These are phyloP conservation scores for Acleris holmiana DNA, from an alignment of 2,888 invertebrate species.

Conservation along the genomic window DNA sequence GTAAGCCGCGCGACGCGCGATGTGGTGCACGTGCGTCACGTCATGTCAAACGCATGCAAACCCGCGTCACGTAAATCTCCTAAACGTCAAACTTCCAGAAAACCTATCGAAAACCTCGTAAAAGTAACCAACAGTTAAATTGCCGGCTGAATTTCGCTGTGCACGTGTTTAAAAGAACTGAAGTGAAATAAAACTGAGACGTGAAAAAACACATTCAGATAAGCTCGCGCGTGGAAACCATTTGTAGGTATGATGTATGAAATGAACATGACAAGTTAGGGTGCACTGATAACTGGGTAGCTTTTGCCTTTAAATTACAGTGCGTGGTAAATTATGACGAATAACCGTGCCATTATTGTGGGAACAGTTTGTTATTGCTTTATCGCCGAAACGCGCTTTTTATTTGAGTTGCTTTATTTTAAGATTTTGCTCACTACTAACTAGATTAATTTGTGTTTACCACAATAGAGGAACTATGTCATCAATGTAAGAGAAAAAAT, in stretches of 20 bases:
- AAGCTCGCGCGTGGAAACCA: constrained; percentile 41
- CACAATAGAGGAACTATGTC: no score
- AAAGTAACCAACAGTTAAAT: constrained; percentile 1
- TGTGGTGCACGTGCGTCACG: constrained; percentile 41
- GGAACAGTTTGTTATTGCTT: neutral
- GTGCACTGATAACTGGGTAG: constrained; percentile 42
- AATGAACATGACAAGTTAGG: constrained; percentile 43
- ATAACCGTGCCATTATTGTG: neutral
- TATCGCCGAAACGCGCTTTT: no score
- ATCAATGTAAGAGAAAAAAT: no score
- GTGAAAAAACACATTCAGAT: constrained; percentile 34
- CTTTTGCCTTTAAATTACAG: neutral
- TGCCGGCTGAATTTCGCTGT: constrained; percentile 19
- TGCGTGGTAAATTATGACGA: neutral
- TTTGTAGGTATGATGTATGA: constrained; percentile 38
- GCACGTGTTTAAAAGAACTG: constrained; percentile 22
- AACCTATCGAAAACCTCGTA: constrained; percentile 40
- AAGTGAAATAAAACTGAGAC: constrained; percentile 25
- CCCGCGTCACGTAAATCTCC: constrained; percentile 43
- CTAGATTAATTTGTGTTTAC: no score
- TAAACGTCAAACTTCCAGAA: constrained; percentile 50
- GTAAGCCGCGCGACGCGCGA: constrained; percentile 65
- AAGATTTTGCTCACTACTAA: no score
- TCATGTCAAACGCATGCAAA: neutral
- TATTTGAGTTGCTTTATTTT: no score